Conservation (phyloP, 2,113 vertebrate genomes). For the Gobiocypris rarus region DNA sequence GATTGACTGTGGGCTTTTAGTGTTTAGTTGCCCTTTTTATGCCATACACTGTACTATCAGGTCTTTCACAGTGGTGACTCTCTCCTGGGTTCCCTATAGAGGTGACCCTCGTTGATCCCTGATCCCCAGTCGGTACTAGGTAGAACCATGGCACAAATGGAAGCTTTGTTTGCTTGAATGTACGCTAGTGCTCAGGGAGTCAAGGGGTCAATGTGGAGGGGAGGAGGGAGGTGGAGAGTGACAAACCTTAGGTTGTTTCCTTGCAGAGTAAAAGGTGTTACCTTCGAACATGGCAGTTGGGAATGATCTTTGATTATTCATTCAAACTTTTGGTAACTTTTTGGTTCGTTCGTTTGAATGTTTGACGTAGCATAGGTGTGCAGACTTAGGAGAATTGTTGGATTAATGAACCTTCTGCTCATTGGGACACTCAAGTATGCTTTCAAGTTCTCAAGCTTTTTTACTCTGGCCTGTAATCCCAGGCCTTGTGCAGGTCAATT, state of each 20-base stretch:
- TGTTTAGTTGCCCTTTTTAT: constrained; percentile 46
- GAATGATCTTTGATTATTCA: background rate
- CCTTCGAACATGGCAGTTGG: background rate
- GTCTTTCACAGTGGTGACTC: constrained; percentile 46
- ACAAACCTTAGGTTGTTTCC: constrained; percentile 73
- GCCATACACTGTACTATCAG: constrained; percentile 51
- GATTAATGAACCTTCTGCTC: constrained; percentile 65
- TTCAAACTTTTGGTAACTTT: too few relatives aligned
- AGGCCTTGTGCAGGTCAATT: constrained; percentile 61
- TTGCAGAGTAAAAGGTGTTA: constrained; percentile 9
- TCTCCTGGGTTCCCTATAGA: constrained; percentile 47
- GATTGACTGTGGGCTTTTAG: constrained; percentile 37
- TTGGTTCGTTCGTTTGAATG: too few relatives aligned
- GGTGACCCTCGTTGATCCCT: constrained; percentile 56
- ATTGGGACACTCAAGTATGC: constrained; percentile 70
- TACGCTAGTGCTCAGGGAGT: constrained; percentile 67
- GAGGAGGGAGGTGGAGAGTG: constrained; percentile 57
- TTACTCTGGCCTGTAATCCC: constrained; percentile 63
- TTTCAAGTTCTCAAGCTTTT: constrained; percentile 71
- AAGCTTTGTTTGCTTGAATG: constrained; percentile 72
- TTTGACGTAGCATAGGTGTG: background rate
- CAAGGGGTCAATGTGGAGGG: constrained; percentile 71
- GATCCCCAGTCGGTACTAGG: constrained; percentile 43
- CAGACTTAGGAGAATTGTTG: constrained; percentile 54
- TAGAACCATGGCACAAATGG: constrained; percentile 64